phyloP scores from a whole-genome alignment of 2,113 vertebrate species.

The Hoplias malabaricus region DNA sequence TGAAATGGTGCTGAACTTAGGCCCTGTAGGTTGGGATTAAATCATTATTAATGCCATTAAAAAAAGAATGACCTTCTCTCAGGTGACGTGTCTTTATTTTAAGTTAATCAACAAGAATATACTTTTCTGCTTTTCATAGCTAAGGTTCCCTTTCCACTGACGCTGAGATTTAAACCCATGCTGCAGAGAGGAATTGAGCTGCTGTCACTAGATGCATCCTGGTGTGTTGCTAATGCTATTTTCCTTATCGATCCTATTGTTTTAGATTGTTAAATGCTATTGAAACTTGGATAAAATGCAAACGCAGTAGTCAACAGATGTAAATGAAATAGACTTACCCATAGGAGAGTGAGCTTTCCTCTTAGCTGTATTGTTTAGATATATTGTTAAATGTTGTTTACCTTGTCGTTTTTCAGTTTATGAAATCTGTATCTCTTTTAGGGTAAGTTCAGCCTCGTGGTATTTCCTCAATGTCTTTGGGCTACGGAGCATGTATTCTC shows the following conservation, averaged over 20 bases:
- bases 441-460: conserved; percentile 84
- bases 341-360: too few species aligned
- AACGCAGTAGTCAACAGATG: neutral
- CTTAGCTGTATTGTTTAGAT: neutral
- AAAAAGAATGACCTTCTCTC: neutral
- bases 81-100: neutral
- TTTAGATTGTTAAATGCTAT: neutral
- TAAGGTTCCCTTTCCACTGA: conserved; percentile 78
- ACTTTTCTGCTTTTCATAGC: conserved; percentile 60
- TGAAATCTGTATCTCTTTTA: conserved; percentile 46
- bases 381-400: neutral
- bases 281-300: neutral
- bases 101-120: neutral
- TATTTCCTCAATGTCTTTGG: conserved; percentile 82
- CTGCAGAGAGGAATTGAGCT: conserved; percentile 82
- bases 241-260: neutral
- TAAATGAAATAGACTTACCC: neutral
- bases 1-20: neutral
- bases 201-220: conserved; percentile 79
- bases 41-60: neutral
- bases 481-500: conserved; percentile 78
- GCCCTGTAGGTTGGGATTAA: too few species aligned
- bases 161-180: conserved; percentile 84
- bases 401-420: neutral
- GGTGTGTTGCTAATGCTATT: conserved; percentile 60